Base-by-base conservation (phyloP, 2,888 invertebrate species). In the Aphidoletes aphidimyza region DNA sequence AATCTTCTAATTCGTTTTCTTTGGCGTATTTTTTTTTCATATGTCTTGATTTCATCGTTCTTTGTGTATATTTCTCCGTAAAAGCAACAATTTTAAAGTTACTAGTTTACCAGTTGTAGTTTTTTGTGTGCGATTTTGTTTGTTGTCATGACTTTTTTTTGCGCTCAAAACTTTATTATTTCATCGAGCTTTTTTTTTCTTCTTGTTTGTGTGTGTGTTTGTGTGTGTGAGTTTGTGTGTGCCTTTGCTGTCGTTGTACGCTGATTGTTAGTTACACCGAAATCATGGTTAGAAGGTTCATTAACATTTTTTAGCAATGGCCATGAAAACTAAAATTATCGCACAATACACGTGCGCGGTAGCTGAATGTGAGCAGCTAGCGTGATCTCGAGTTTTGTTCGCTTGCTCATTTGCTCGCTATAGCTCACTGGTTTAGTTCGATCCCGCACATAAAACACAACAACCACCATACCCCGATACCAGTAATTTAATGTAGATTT, bases 241-340 rank as follows among this genome's bases (percentile, higher is more conserved):
- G n/a, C n/a, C n/a, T n/a, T n/a, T n/a, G 37, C 81, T 81, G 81
- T 81, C 81, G 37, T 81, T 81, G 81, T 37, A 37, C 81, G 37
- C 37, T 81, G 37, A 37, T 81, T 37, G 81, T 81, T 81, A 19
- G 81, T 81, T 81, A 81, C 81, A 39, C 81, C 81, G 81, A 81
- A n/a, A 81, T 81, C 81, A 37, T 81, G 81, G 81, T 69, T 69
- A 69, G 69, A 69, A 69, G 69, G 69, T 81, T 81, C 81, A 81
- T 81, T 81, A 81, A 81, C 81, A 81, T 81, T 81, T 81, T 81
- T 81, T 81, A 81, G 81, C 81, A 81, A 81, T 81, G 81, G 37
- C 81, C 81, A 36, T 81, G 81, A 81, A 81, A 81, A 81, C n/a
- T n/a, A n/a, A 37, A 81, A 81, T 37, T 81, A 81, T 81, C 36